Evolutionary conservation across 2,797 vertebrate species (phyloP).

Genomic region (Myotis myotis): DNA sequence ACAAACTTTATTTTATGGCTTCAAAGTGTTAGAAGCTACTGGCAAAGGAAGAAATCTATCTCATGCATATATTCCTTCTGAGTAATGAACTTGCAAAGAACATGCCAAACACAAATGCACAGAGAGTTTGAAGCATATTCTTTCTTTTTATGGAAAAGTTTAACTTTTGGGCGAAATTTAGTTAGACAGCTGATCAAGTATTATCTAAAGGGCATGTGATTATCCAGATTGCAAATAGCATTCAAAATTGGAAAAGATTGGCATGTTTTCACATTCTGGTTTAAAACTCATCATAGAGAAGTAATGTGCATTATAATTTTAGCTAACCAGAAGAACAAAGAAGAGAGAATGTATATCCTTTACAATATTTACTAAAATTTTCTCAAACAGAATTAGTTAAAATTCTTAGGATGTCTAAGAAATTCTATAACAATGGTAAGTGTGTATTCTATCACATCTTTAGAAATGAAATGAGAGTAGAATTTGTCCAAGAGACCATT

Average conservation of each 20-base stretch:
- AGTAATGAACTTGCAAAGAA: not conserved
- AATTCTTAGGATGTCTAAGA: not conserved
- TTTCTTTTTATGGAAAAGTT: constrained; percentile 24
- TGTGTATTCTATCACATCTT: not conserved
- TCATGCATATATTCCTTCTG: not conserved
- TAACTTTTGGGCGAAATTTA: constrained; percentile 50
- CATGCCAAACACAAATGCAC: not conserved
- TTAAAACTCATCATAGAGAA: constrained; percentile 27
- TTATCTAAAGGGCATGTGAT: constrained; percentile 35
- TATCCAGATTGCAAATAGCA: constrained; percentile 42
- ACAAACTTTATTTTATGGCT: not conserved
- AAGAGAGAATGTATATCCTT: not conserved
- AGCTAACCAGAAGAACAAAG: not conserved
- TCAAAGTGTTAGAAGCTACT: not conserved
- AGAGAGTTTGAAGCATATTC: constrained; percentile 1
- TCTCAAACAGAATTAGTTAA: not conserved
- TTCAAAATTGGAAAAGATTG: constrained; percentile 34
- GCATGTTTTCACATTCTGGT: not conserved
- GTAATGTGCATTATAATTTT: not conserved
- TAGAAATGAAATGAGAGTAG: not conserved
- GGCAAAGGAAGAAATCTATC: not conserved
- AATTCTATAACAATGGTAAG: not conserved
- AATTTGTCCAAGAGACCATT: constrained; percentile 25
- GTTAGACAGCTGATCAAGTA: constrained; percentile 20
- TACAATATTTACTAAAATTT: not conserved